phyloP scores from a whole-genome alignment of 1,140 invertebrate species.

The Alviniconcha marisindica region DNA sequence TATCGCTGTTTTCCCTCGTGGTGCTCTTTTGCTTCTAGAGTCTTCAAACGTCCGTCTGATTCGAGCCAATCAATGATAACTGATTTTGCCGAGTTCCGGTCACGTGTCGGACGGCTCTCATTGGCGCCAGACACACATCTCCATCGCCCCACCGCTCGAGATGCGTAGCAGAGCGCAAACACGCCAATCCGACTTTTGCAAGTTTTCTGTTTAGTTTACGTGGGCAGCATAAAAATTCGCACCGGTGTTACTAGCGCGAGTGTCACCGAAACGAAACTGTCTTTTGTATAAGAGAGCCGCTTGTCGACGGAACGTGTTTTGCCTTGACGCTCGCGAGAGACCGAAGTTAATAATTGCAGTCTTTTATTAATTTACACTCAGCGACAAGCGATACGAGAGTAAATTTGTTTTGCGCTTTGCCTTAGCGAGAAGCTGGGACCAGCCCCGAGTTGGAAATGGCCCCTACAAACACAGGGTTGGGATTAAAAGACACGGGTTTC shows the following conservation, averaged over 20 bases:
- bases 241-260: not conserved
- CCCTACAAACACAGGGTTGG: not conserved
- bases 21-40: not conserved
- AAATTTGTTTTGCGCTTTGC: conserved; percentile 35
- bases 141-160: not conserved
- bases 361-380: conserved; percentile 42
- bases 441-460: not conserved
- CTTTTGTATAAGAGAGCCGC: conserved; percentile 11
- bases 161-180: conserved; percentile 38
- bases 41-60: not conserved
- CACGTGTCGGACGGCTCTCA: conserved; percentile 8
- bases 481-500: not conserved
- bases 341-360: conserved; percentile 36
- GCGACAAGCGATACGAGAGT: not conserved
- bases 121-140: not conserved
- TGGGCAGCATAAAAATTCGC: conserved; percentile 31
- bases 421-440: not conserved
- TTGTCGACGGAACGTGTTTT: conserved; percentile 19
- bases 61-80: conserved; percentile 32
- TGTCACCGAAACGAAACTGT: conserved; percentile 23
- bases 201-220: conserved; percentile 31
- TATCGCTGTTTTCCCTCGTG: not conserved
- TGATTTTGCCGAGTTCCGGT: conserved; percentile 20
- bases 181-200: conserved; percentile 30
- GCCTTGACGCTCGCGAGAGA: not conserved